Base-by-base conservation (phyloP, 1,140 invertebrate genomes). In the Drosophila malerkotliana region DNA sequence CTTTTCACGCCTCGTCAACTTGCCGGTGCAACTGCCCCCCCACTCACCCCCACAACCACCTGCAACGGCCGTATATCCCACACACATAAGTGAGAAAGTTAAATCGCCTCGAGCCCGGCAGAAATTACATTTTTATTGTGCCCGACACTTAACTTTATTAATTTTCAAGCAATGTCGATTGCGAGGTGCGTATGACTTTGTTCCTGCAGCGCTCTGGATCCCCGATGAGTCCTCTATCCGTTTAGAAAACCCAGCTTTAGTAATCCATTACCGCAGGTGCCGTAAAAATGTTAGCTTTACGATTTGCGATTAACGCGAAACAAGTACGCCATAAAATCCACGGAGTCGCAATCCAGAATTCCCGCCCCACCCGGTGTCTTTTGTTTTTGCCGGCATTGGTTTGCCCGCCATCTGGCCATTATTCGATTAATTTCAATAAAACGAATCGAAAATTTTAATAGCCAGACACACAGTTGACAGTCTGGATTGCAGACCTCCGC, bases 261-360 rank as follows among this genome's bases (percentile, higher is more conserved):
- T 85, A 85, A 85, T 85, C 82, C 82, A 85, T 85, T 85, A 85
- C 82, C 82, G 83, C 82, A 85, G 82, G 82, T 85, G 83, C 82
- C 83, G 78, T 85, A 88, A 85, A 85, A 85, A 85, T 85, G 82
- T 79, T 85, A 88, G 88, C 83, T 88, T 85, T 85, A 85, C 82
- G 82, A 88, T 85, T 88, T 82, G 79, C 82, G 82, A 85, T 85
- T 85, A 85, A 85, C 82, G 82, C 78, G 83, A 85, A 85, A 85
- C 82, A 85, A 85, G 82, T 85, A 83, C 83, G 74, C 79, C 83
- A 87, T 85, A 88, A 85, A 85, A 85, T 45, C 48, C 60, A 53
- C 56, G 64, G 60, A 56, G 82, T 85, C 66, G 34, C 63, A 52
- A 77, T 80, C 52, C 57, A 48, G 28, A 12, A 3, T 32, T 10